Conservation (phyloP, 2,888 invertebrate species). For the Agrochola macilenta region DNA sequence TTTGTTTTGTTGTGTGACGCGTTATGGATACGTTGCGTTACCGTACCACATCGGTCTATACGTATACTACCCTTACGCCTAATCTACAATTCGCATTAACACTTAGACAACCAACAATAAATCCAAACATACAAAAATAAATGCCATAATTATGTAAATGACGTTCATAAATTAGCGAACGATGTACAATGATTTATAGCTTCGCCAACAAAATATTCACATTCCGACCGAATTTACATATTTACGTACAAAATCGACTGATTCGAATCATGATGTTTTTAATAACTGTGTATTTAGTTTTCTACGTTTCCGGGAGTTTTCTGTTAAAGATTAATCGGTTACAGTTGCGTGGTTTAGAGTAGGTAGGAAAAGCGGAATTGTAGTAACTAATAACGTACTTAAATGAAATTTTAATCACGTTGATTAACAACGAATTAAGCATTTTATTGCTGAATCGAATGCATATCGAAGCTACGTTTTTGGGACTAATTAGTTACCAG, state of each 20-base stretch:
- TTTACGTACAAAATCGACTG: slow-evolving; percentile 47
- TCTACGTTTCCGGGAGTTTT: slow-evolving; percentile 41
- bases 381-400: neutral
- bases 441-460: slow-evolving; percentile 12
- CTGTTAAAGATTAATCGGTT: slow-evolving; percentile 28
- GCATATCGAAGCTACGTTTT: slow-evolving; percentile 12
- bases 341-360: slow-evolving; percentile 38
- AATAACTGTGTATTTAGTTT: slow-evolving; percentile 39
- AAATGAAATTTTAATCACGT: slow-evolving; percentile 17
- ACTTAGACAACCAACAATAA: slow-evolving; percentile 49
- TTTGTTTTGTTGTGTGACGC: neutral
- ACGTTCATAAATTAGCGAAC: slow-evolving; percentile 52
- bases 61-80: slow-evolving; percentile 1
- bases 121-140: slow-evolving; percentile 65
- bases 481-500: neutral
- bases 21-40: neutral
- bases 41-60: neutral
- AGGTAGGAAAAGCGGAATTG: slow-evolving; percentile 14
- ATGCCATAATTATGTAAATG: slow-evolving; percentile 63
- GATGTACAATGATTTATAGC: slow-evolving; percentile 56
- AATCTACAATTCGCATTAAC: slow-evolving; percentile 36
- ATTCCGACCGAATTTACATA: slow-evolving; percentile 55
- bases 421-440: neutral
- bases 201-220: slow-evolving; percentile 39
- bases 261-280: slow-evolving; percentile 54